phyloP scores from a whole-genome alignment of 2,888 invertebrate species.

The Protonemura montana region DNA sequence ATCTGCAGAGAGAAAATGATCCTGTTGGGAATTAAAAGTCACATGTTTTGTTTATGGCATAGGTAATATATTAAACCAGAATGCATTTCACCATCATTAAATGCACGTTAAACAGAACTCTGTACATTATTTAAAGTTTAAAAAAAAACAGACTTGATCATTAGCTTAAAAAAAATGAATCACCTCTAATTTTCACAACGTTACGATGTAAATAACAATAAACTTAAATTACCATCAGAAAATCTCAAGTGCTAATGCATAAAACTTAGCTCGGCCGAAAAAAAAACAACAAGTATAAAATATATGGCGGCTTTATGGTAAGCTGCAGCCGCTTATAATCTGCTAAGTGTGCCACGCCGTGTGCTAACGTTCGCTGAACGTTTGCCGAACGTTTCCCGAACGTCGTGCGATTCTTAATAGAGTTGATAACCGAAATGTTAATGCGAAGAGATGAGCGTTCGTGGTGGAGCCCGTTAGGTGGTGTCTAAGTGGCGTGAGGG shows the following conservation, averaged over 20 bases:
- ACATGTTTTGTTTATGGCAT: neutral
- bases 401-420: neutral
- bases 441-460: neutral
- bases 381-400: neutral
- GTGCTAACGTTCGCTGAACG: neutral
- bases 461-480: neutral
- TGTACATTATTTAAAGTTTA: neutral
- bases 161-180: neutral
- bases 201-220: neutral
- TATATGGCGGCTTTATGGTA: neutral
- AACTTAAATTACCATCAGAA: neutral
- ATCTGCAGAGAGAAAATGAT: neutral
- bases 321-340: neutral
- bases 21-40: neutral
- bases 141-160: no score
- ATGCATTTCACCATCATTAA: neutral
- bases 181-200: neutral
- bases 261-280: neutral
- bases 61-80: neutral
- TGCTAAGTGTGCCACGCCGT: neutral
- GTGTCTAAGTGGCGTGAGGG: neutral
- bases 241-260: slow-evolving; percentile 1
- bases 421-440: neutral
- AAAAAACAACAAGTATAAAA: neutral
- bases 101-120: neutral